phyloP scores from a whole-genome alignment of 2,113 vertebrate genomes.

The Monarcha castaneiventris region DNA sequence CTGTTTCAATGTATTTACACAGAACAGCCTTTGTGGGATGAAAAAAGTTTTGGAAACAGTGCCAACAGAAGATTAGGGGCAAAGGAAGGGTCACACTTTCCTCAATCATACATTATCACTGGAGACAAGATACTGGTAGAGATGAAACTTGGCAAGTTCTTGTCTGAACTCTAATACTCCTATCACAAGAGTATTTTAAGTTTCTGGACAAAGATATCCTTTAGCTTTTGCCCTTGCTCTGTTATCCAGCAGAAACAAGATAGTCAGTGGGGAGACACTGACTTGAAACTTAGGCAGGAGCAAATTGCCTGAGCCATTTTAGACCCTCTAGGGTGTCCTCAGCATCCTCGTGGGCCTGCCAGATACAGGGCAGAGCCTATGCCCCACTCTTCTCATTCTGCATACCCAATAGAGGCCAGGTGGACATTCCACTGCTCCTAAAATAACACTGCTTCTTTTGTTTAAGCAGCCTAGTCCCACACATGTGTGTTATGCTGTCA shows the following conservation, averaged over 20 bases:
- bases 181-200: constrained; percentile 17
- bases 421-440: neutral
- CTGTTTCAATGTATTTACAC: constrained; percentile 8
- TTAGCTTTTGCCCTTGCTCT: neutral
- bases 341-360: neutral
- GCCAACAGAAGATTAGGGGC: constrained; percentile 23
- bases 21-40: constrained; percentile 13
- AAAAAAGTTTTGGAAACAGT: constrained; percentile 38
- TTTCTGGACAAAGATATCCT: neutral
- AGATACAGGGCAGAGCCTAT: neutral
- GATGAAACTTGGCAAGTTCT: constrained; percentile 5
- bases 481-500: neutral
- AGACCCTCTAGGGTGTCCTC: neutral
- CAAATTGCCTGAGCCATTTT: neutral
- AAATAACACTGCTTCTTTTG: neutral
- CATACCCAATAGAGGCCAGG: neutral
- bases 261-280: neutral
- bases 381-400: neutral
- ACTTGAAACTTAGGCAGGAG: neutral
- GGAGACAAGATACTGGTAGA: constrained; percentile 33
- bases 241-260: neutral
- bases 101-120: constrained; percentile 23
- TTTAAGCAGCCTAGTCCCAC: neutral
- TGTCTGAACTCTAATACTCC: constrained; percentile 13
- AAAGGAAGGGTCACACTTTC: constrained; percentile 35